A percentile compares a stretch with the other conserved stretches of the same genome.
Evolutionary conservation across 2,797 vertebrate species (phyloP).

Genomic region (Anguilla anguilla): DNA sequence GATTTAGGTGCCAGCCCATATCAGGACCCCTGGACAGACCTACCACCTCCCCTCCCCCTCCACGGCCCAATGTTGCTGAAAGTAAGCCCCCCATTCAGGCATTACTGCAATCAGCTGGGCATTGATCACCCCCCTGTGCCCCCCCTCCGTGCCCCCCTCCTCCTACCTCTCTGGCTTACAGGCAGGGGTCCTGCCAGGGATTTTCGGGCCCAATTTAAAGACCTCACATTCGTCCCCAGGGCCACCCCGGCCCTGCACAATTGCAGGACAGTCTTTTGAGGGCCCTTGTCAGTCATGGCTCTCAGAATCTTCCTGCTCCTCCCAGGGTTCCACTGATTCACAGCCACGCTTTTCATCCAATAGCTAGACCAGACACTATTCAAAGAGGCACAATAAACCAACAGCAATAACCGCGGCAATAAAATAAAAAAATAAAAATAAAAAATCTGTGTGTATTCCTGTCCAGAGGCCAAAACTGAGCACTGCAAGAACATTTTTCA

Average conservation of each 20-base stretch:
- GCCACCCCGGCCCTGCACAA: too few species aligned
- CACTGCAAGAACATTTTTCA: too few species aligned
- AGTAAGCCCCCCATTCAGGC: constrained; percentile 63
- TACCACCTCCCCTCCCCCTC: not conserved
- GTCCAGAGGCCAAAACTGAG: too few species aligned
- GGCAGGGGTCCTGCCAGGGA: constrained; percentile 15
- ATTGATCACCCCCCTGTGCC: constrained; percentile 55
- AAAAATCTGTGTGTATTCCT: too few species aligned
- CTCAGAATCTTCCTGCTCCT: too few species aligned
- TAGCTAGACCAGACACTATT: not conserved
- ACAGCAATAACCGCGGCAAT: not conserved
- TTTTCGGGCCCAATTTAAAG: too few species aligned
- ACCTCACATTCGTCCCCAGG: too few species aligned
- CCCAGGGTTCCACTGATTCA: constrained; percentile 40
- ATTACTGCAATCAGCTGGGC: constrained; percentile 65
- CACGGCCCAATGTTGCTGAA: constrained; percentile 66
- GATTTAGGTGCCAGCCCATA: constrained; percentile 64
- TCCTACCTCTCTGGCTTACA: constrained; percentile 44
- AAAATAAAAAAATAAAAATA: too few species aligned
- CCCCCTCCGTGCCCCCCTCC: not conserved
- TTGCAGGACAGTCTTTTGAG: too few species aligned
- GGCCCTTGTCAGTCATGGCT: too few species aligned
- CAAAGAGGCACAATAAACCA: not conserved
- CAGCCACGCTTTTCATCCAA: not conserved
- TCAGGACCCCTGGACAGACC: constrained; percentile 48